These are phyloP conservation scores for Oreochromis spilurus DNA, from an alignment of 2,113 vertebrate genomes.

Conservation along the genomic window DNA sequence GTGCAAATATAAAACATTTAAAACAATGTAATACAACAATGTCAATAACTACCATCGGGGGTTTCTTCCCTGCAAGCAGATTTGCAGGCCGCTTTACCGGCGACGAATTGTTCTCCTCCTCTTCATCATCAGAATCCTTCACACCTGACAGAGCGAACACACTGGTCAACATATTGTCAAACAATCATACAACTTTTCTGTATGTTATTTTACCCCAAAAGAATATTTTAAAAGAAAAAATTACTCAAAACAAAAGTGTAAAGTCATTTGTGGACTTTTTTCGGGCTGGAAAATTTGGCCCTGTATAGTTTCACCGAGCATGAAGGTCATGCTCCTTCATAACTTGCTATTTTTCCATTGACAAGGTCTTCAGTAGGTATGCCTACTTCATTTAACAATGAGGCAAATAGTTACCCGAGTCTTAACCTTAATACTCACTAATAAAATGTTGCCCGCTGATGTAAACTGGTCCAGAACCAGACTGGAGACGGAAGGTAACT, in stretches of 20 bases:
- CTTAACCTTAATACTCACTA: slow-evolving; percentile 62
- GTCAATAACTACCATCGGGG: slow-evolving; percentile 11
- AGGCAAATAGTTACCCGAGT: background rate
- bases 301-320: fast-evolving
- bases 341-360: background rate
- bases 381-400: background rate
- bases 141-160: slow-evolving; percentile 51
- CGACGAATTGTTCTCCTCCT: slow-evolving; percentile 75
- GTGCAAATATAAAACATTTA: background rate
- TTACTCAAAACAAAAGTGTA: background rate
- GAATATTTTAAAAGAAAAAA: background rate
- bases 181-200: background rate
- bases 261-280: background rate
- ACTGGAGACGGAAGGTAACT: slow-evolving; percentile 75
- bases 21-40: background rate
- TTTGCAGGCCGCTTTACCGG: slow-evolving; percentile 71
- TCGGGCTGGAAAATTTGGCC: background rate
- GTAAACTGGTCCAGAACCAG: slow-evolving; percentile 74
- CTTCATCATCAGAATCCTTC: slow-evolving; percentile 74
- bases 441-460: slow-evolving; percentile 80
- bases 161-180: background rate
- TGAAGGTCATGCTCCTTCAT: background rate
- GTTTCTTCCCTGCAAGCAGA: slow-evolving; percentile 52
- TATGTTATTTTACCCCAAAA: background rate
- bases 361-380: background rate